These are phyloP conservation scores for Xestia xanthographa DNA, from an alignment of 2,888 invertebrate species.

Conservation along the genomic window DNA sequence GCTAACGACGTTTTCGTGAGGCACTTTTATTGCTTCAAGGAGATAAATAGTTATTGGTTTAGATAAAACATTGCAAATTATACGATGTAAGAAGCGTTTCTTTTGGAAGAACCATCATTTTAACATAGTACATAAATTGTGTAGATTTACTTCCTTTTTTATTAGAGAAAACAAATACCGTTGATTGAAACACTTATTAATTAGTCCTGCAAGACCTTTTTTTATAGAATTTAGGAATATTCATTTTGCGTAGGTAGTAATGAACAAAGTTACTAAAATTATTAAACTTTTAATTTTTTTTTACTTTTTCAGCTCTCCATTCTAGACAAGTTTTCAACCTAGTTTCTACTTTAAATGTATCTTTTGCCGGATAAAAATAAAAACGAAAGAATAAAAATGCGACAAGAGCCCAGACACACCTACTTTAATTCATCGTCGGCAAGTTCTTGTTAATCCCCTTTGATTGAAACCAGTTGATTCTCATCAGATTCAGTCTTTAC, in stretches of 20 bases:
- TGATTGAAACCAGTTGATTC: constrained; percentile 62
- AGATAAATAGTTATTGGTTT: constrained; percentile 51
- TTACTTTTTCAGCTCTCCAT: background rate
- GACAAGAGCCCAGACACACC: constrained; percentile 9
- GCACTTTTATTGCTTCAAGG: constrained; percentile 44
- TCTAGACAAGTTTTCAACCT: background rate
- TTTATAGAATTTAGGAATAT: background rate
- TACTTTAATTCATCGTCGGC: constrained; percentile 19
- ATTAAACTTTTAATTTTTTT: background rate
- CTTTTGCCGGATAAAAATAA: background rate
- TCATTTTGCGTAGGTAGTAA: background rate
- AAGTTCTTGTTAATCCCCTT: constrained; percentile 43
- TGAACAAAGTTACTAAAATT: background rate
- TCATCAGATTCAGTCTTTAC: constrained; percentile 40
- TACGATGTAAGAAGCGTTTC: constrained; percentile 1
- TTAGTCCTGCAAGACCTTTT: background rate
- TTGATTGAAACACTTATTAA: background rate
- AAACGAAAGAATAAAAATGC: constrained; percentile 7
- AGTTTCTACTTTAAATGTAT: background rate
- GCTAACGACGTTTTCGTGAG: constrained; percentile 36
- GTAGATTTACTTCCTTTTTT: background rate
- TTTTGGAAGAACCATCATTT: background rate
- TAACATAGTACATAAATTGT: background rate
- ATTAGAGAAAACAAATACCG: background rate
- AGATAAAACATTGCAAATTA: constrained; percentile 38